Evolutionary conservation across 2,113 vertebrate species (phyloP).

Genomic region (Rhizomys pruinosus): DNA sequence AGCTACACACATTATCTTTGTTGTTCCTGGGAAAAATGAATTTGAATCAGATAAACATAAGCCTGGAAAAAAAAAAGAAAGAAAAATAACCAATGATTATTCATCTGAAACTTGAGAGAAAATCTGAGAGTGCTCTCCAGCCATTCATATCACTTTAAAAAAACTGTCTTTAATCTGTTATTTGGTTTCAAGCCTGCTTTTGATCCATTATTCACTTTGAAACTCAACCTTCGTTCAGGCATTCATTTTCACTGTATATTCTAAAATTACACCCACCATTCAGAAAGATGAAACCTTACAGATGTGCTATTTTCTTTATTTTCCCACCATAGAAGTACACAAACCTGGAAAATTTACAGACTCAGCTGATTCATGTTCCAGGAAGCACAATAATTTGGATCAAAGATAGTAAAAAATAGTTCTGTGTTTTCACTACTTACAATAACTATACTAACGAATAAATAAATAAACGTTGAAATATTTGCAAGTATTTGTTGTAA

Average conservation of each 20-base stretch:
- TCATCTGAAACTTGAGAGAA: conserved; percentile 70
- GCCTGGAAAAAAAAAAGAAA: background rate
- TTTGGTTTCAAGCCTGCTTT: conserved; percentile 78
- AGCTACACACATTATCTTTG: conserved; percentile 36
- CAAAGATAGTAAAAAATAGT: background rate
- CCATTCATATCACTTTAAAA: conserved; percentile 56
- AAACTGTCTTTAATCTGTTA: conserved; percentile 75
- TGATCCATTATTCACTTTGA: conserved; percentile 82
- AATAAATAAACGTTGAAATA: background rate
- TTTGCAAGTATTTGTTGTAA: background rate
- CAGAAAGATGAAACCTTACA: conserved; percentile 1
- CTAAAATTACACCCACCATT: conserved; percentile 52
- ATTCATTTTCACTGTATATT: conserved; percentile 56
- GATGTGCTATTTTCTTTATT: conserved; percentile 49
- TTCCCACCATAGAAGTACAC: conserved; percentile 14
- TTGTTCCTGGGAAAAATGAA: conserved; percentile 10
- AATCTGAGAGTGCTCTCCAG: conserved; percentile 62
- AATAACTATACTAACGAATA: background rate
- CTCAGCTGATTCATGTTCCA: background rate
- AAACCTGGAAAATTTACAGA: background rate
- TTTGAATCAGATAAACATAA: conserved; percentile 65
- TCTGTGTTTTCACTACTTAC: background rate
- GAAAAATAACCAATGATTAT: conserved; percentile 25
- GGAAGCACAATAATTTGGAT: conserved; percentile 5
- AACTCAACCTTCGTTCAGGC: conserved; percentile 74